Percentiles rank a stretch among this genome's conserved stretches.
Conservation (phyloP, 2,888 invertebrate species). For the Aspidiotus destructor region DNA sequence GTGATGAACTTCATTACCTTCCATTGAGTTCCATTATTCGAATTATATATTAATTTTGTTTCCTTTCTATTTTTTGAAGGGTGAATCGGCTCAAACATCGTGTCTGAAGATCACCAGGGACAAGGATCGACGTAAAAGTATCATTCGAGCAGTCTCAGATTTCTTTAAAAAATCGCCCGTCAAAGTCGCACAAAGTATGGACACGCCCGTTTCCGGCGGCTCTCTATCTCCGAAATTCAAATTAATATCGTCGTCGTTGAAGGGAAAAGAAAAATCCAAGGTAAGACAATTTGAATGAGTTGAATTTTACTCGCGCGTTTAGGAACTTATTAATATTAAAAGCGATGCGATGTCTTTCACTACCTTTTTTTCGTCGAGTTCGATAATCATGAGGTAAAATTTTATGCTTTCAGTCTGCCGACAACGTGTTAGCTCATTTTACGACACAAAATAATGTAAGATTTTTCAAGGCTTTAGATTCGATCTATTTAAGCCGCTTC, state of each 20-base stretch:
- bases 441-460: conserved; percentile 25
- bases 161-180: conserved; percentile 59
- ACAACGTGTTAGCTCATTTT: conserved; percentile 33
- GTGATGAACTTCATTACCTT: too few relatives aligned
- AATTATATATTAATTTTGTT: not conserved
- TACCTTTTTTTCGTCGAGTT: not conserved
- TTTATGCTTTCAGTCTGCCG: conserved; percentile 37
- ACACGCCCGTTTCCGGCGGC: not conserved
- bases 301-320: too few relatives aligned
- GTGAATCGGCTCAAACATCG: conserved; percentile 12
- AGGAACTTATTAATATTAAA: too few relatives aligned
- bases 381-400: not conserved
- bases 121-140: conserved; percentile 65
- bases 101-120: conserved; percentile 41
- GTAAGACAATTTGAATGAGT: conserved; percentile 1
- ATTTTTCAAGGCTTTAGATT: conserved; percentile 9
- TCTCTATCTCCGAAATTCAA: conserved; percentile 27
- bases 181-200: not conserved
- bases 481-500: not conserved
- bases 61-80: conserved; percentile 3
- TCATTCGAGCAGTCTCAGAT: conserved; percentile 73
- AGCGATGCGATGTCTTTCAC: too few relatives aligned
- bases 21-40: too few relatives aligned
- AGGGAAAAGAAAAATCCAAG: conserved; percentile 32
- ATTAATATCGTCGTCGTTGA: conserved; percentile 10